A percentile compares a stretch with the other conserved stretches of the same genome.
Evolutionary conservation across 2,888 invertebrate genomes (phyloP).

Genomic region (Perizoma affinitatum): DNA sequence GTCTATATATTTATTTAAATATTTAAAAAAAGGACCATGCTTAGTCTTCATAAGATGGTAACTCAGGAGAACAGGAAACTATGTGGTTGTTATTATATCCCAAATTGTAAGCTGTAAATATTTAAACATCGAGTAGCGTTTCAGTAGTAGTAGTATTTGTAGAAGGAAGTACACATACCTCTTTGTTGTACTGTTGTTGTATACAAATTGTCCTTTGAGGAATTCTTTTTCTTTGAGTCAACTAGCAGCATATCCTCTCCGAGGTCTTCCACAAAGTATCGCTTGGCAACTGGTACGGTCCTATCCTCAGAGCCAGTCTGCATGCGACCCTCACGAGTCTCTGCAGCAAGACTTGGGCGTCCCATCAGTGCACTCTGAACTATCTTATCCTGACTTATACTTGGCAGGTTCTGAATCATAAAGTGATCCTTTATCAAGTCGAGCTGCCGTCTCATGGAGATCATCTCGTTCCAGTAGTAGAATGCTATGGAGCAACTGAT

Average conservation of each 20-base stretch:
- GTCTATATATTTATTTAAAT: not conserved
- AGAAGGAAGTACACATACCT: conserved; percentile 47
- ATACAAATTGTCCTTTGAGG: conserved; percentile 32
- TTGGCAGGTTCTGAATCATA: conserved; percentile 59
- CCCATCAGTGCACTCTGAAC: conserved; percentile 61
- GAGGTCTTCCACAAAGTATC: conserved; percentile 68
- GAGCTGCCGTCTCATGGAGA: conserved; percentile 67
- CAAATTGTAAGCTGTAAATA: too few species aligned
- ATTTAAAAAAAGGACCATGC: too few species aligned
- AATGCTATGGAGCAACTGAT: conserved; percentile 70
- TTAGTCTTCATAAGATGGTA: too few species aligned
- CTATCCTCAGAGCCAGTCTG: conserved; percentile 45
- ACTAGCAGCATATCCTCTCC: conserved; percentile 72
- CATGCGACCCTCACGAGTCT: conserved; percentile 58
- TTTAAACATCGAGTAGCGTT: too few species aligned
- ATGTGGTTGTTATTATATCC: too few species aligned
- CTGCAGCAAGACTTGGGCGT: conserved; percentile 47
- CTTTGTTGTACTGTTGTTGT: conserved; percentile 53
- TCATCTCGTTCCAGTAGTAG: conserved; percentile 76
- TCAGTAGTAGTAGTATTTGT: too few species aligned
- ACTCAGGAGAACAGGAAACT: too few species aligned
- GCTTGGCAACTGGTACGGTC: conserved; percentile 51
- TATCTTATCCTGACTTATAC: conserved; percentile 54
- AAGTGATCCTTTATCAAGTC: conserved; percentile 69
- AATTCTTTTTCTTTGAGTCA: conserved; percentile 69